Conservation (phyloP, 2,888 invertebrate species). For the Oxycera nigricornis region DNA sequence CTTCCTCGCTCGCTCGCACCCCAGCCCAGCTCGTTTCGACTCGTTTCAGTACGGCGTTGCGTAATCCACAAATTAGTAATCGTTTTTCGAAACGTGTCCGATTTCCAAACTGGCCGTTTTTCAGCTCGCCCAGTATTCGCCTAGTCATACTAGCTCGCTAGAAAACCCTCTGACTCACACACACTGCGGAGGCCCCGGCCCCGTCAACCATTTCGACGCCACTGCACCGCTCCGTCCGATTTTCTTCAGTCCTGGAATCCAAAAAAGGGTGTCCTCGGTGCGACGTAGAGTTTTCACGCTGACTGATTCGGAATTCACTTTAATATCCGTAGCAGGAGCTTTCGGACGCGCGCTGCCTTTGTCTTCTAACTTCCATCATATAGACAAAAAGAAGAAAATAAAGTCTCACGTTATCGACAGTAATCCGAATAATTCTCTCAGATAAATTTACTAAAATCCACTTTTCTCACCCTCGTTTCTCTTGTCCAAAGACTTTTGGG, state of each 20-base stretch:
- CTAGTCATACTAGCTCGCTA: not conserved
- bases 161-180: not conserved
- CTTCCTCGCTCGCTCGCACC: slow-evolving; percentile 7
- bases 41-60: slow-evolving; percentile 32
- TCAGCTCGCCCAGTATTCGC: not conserved
- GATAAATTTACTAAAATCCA: too few relatives aligned
- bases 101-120: slow-evolving; percentile 2
- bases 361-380: too few relatives aligned
- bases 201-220: too few relatives aligned
- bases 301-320: not conserved
- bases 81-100: slow-evolving; percentile 35
- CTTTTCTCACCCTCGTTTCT: slow-evolving; percentile 19
- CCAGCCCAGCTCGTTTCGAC: slow-evolving; percentile 12
- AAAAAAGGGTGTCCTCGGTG: not conserved
- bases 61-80: slow-evolving; percentile 38
- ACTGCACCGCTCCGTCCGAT: too few relatives aligned
- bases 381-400: too few relatives aligned
- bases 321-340: too few relatives aligned
- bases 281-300: not conserved
- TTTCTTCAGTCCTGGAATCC: too few relatives aligned
- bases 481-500: not conserved
- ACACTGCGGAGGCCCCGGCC: too few relatives aligned
- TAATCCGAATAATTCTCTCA: too few relatives aligned
- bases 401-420: too few relatives aligned
- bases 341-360: too few relatives aligned